phyloP scores from a whole-genome alignment of 2,113 vertebrate genomes.

The Centropus unirufus region DNA sequence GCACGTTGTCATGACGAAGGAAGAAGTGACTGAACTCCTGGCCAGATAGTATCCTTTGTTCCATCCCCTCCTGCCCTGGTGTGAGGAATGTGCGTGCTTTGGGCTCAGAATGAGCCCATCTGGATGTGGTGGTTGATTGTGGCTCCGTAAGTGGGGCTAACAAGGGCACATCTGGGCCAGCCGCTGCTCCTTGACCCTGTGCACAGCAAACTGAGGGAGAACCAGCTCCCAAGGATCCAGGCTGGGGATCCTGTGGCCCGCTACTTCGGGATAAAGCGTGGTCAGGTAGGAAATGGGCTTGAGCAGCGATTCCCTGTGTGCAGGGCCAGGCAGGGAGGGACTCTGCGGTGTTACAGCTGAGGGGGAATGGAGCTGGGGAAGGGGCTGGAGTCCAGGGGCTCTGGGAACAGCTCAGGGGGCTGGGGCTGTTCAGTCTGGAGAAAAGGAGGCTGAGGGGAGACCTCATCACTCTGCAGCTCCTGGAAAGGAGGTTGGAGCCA shows the following conservation, averaged over 20 bases:
- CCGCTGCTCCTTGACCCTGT: constrained; percentile 55
- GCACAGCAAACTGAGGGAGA: constrained; percentile 92
- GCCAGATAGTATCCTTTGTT: constrained; percentile 91
- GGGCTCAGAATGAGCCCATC: fast-evolving
- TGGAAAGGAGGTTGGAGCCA: no score
- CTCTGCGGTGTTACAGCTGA: fast-evolving
- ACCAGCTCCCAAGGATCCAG: constrained; percentile 95
- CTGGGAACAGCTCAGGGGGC: no score
- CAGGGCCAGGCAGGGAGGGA: not conserved
- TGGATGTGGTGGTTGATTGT: no score
- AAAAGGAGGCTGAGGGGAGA: no score
- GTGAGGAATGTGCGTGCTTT: fast-evolving
- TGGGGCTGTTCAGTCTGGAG: no score
- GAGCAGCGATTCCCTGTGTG: not conserved
- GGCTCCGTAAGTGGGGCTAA: no score
- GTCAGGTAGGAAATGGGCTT: constrained; percentile 81
- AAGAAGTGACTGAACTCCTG: constrained; percentile 92
- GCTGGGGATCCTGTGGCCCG: constrained; percentile 95
- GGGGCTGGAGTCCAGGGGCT: no score
- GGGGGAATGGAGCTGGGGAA: no score
- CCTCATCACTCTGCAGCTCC: no score
- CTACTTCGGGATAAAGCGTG: constrained; percentile 96
- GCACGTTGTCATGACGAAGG: constrained; percentile 98
- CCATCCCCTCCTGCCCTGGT: not conserved
- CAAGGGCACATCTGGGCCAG: no score